Evolutionary conservation across 1,140 invertebrate species (phyloP).

Genomic region (Scaptomyza pallida): DNA sequence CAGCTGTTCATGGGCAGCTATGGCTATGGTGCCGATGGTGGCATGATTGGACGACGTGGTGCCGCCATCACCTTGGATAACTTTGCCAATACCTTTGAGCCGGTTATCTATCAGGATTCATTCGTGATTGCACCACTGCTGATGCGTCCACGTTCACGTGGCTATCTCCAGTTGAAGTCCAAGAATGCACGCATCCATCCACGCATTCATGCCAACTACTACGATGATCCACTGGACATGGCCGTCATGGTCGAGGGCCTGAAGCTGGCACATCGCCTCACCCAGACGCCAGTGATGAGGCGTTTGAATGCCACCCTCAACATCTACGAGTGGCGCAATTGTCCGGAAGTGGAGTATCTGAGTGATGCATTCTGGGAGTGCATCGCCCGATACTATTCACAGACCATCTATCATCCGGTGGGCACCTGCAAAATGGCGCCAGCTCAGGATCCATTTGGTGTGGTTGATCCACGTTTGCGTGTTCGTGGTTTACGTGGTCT

Average conservation of each 20-base stretch:
- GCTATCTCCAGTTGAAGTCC: conserved; percentile 88
- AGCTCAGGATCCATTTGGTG: conserved; percentile 85
- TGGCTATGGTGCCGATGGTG: conserved; percentile 90
- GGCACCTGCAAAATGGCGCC: conserved; percentile 89
- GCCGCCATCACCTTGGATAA: conserved; percentile 88
- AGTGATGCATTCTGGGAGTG: conserved; percentile 89
- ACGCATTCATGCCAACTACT: conserved; percentile 92
- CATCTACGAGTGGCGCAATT: conserved; percentile 87
- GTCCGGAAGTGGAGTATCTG: conserved; percentile 84
- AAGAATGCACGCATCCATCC: conserved; percentile 89
- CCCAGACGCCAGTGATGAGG: conserved; percentile 87
- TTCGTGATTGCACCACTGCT: conserved; percentile 88
- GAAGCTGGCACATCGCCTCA: conserved; percentile 87
- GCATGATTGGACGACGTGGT: conserved; percentile 88
- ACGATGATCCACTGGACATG: conserved; percentile 88
- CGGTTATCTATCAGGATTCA: conserved; percentile 88
- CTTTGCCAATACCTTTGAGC: conserved; percentile 88
- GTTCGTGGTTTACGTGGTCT: conserved; percentile 87
- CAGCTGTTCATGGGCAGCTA: conserved; percentile 90
- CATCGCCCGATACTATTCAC: conserved; percentile 87
- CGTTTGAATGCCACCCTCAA: conserved; percentile 87
- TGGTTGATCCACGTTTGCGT: conserved; percentile 86
- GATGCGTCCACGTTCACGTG: conserved; percentile 89
- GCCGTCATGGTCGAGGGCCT: conserved; percentile 90
- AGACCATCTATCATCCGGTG: conserved; percentile 88